phyloP scores from a whole-genome alignment of 2,888 invertebrate species.

The Quadroppia sp. region DNA sequence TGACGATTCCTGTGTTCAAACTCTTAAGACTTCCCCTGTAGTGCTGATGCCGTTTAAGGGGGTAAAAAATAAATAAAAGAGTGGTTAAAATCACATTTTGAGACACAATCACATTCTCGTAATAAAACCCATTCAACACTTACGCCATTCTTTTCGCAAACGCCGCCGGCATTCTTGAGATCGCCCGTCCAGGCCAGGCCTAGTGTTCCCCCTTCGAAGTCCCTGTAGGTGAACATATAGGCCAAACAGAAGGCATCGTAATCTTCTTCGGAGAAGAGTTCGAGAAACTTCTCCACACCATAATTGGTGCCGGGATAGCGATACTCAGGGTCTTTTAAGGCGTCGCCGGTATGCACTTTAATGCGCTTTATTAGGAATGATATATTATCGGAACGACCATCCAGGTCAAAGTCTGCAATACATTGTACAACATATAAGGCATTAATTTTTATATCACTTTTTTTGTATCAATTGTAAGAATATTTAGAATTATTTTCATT shows the following conservation, averaged over 20 bases:
- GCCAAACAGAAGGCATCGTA: conserved; percentile 98
- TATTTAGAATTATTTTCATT: no score
- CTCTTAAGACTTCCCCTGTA: no score
- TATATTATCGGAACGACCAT: conserved; percentile 84
- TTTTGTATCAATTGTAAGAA: no score
- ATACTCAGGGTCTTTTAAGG: conserved; percentile 77
- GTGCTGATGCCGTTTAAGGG: no score
- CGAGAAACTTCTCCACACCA: conserved; percentile 96
- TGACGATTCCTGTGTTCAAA: conserved; percentile 97
- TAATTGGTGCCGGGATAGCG: conserved; percentile 83
- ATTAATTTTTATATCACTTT: no score
- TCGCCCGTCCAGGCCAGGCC: conserved; percentile 98
- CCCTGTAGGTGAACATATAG: conserved; percentile 96
- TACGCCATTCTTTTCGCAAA: conserved; percentile 95
- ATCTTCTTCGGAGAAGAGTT: conserved; percentile 95
- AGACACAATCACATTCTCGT: no score
- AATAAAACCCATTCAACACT: conserved; percentile 54
- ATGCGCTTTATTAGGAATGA: conserved; percentile 94
- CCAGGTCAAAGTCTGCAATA: conserved; percentile 84
- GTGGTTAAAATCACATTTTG: no score
- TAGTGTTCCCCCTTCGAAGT: conserved; percentile 91
- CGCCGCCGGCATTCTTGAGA: conserved; percentile 91
- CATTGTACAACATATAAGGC: no score
- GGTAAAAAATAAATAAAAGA: no score
- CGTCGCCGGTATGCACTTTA: conserved; percentile 83